These are phyloP conservation scores for Pseudanteris insignis DNA, from an alignment of 2,888 invertebrate genomes.

Conservation along the genomic window DNA sequence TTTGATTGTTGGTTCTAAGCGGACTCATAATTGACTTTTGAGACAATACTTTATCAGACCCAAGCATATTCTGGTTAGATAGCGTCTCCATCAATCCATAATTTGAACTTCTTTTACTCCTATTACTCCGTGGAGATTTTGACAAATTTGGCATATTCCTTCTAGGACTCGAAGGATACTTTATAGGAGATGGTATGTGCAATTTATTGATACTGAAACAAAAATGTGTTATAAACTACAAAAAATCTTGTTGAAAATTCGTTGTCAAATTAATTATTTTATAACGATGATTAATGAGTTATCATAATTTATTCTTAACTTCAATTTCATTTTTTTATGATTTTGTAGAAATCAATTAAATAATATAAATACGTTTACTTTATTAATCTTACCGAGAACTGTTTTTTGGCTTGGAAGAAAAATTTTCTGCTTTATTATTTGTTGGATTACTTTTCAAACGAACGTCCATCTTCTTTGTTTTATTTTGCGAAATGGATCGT, in stretches of 20 bases:
- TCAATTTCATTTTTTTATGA: too few species aligned
- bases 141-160: constrained; percentile 4
- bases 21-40: constrained; percentile 48
- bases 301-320: too few species aligned
- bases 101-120: too few species aligned
- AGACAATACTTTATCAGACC: not conserved
- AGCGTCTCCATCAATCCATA: not conserved
- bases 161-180: constrained; percentile 14
- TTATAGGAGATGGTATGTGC: constrained; percentile 30
- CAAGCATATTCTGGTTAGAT: constrained; percentile 4
- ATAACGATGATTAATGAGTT: too few species aligned
- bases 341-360: too few species aligned
- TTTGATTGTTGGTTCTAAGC: constrained; percentile 53
- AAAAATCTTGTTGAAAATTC: constrained; percentile 21
- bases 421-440: not conserved
- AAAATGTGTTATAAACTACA: constrained; percentile 13
- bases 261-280: not conserved
- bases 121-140: constrained; percentile 6
- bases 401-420: constrained; percentile 7
- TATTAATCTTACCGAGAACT: constrained; percentile 26
- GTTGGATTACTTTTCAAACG: not conserved
- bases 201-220: constrained; percentile 9
- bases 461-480: constrained; percentile 1
- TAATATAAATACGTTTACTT: too few species aligned
- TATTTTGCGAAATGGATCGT: constrained; percentile 1